Percentiles rank a stretch among this genome's conserved stretches.
These are phyloP conservation scores for Acomys russatus DNA, from an alignment of 2,797 vertebrate species.

Conservation along the genomic window DNA sequence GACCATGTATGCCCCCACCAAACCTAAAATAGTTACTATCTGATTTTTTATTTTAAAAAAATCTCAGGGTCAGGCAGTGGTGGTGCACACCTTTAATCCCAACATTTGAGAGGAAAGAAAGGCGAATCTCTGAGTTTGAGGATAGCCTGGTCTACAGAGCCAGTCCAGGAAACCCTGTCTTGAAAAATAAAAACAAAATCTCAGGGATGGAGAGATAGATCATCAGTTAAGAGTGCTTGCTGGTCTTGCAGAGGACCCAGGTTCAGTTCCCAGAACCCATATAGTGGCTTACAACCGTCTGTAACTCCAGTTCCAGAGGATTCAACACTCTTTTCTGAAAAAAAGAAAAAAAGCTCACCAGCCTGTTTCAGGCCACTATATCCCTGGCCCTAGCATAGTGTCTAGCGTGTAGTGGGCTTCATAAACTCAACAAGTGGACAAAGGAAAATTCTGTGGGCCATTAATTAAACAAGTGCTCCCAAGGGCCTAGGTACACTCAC, in stretches of 20 bases:
- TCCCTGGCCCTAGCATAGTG: neutral
- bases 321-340: neutral
- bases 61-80: neutral
- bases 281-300: neutral
- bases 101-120: neutral
- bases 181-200: neutral
- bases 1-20: neutral
- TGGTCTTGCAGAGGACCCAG: neutral
- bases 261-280: neutral
- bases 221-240: neutral
- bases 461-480: neutral
- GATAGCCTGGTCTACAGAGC: neutral
- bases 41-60: neutral
- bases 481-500: neutral
- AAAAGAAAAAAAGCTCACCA: neutral
- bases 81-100: neutral
- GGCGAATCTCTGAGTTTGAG: neutral
- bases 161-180: neutral
- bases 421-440: neutral
- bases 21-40: constrained; percentile 18
- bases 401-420: neutral
- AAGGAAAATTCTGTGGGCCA: neutral
- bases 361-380: neutral
- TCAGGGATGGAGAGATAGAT: neutral
- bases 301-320: neutral